A percentile compares a stretch with the other conserved stretches of the same genome.
Evolutionary conservation across 1,140 invertebrate genomes (phyloP).

Genomic region (Micrasema longulum): DNA sequence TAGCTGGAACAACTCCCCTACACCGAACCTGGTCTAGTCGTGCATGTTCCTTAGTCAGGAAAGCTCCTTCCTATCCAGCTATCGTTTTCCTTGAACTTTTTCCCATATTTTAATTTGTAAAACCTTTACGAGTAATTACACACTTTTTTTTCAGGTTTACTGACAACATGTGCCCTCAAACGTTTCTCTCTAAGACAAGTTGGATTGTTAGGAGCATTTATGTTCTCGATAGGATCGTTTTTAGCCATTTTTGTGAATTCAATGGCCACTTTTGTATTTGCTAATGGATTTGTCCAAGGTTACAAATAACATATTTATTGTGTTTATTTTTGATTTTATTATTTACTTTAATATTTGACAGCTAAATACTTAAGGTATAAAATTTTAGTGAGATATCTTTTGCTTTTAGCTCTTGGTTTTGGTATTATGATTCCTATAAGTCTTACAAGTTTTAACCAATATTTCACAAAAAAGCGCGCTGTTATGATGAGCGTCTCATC

Average conservation of each 20-base stretch:
- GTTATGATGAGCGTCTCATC: constrained; percentile 67
- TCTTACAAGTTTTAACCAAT: constrained; percentile 67
- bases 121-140: not conserved
- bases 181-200: constrained; percentile 65
- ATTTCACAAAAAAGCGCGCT: constrained; percentile 65
- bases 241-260: constrained; percentile 68
- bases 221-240: constrained; percentile 63
- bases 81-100: too few relatives aligned
- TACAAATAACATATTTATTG: too few relatives aligned
- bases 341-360: not conserved
- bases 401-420: constrained; percentile 62
- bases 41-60: too few relatives aligned
- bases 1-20: too few relatives aligned
- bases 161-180: constrained; percentile 63
- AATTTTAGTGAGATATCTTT: too few relatives aligned
- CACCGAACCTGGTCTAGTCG: too few relatives aligned
- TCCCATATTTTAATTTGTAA: too few relatives aligned
- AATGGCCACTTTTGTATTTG: constrained; percentile 59
- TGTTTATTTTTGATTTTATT: not conserved
- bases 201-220: constrained; percentile 59
- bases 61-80: too few relatives aligned
- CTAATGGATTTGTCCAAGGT: constrained; percentile 65
- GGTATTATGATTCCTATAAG: constrained; percentile 66
- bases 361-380: too few relatives aligned
- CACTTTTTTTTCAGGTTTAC: constrained; percentile 58